A percentile compares a stretch with the other conserved stretches of the same genome.
phyloP scores from a whole-genome alignment of 2,113 vertebrate genomes.

The Datnioides undecimradiatus region DNA sequence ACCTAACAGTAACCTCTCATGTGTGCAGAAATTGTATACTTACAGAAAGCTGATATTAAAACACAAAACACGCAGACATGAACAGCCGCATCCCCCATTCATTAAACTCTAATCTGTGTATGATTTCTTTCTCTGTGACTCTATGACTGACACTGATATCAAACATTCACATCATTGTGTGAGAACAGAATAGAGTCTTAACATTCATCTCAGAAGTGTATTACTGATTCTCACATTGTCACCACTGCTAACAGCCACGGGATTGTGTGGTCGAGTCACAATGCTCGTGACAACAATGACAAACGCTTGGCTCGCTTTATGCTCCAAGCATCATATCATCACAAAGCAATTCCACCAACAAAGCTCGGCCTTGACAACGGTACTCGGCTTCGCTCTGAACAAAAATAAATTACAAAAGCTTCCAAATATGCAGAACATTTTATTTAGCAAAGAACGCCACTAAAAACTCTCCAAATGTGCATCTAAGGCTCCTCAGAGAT shows the following conservation, averaged over 20 bases:
- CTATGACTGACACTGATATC: constrained; percentile 33
- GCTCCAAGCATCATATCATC: constrained; percentile 53
- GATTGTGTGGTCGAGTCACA: constrained; percentile 60
- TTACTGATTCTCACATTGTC: constrained; percentile 62
- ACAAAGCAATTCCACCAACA: constrained; percentile 53
- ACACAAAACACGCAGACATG: constrained; percentile 6
- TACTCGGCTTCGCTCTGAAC: constrained; percentile 15
- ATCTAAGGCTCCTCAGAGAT: constrained; percentile 26
- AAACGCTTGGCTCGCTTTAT: constrained; percentile 51
- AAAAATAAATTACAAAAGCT: constrained; percentile 44
- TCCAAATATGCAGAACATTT: constrained; percentile 45
- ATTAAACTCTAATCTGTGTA: constrained; percentile 35
- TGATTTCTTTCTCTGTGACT: constrained; percentile 40
- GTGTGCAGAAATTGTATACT: not conserved
- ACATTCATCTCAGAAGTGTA: constrained; percentile 52
- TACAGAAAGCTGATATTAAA: constrained; percentile 9
- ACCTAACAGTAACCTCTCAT: not conserved
- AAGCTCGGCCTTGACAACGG: constrained; percentile 54
- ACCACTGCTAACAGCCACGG: constrained; percentile 43
- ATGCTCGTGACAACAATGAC: constrained; percentile 67
- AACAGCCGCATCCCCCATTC: constrained; percentile 19
- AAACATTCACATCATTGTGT: constrained; percentile 36
- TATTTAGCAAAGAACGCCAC: constrained; percentile 49
- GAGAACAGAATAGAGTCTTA: constrained; percentile 40
- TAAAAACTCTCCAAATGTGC: constrained; percentile 54